phyloP scores from a whole-genome alignment of 2,888 invertebrate species.

The Lochmaea capreae region DNA sequence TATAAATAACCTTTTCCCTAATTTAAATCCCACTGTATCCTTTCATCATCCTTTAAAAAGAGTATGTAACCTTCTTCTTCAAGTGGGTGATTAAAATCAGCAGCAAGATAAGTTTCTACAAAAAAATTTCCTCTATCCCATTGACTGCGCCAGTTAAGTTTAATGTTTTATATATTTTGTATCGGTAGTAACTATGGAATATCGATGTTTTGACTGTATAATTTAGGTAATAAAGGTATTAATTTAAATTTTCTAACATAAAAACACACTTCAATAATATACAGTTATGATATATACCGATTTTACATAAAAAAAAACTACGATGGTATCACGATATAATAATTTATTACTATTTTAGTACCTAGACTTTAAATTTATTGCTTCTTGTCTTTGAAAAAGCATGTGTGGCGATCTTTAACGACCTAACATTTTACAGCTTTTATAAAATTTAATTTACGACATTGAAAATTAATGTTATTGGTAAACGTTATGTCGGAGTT shows the following conservation, averaged over 20 bases:
- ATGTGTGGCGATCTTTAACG: constrained; percentile 12
- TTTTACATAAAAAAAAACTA: neutral
- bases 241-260: neutral
- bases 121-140: neutral
- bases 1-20: too few species aligned
- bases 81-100: too few species aligned
- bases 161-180: neutral
- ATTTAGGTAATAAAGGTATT: neutral
- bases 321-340: neutral
- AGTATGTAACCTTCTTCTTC: too few species aligned
- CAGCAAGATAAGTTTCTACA: too few species aligned
- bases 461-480: constrained; percentile 9
- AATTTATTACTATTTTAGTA: constrained; percentile 9
- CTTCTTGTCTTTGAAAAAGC: constrained; percentile 10
- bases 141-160: neutral
- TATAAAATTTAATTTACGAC: constrained; percentile 16
- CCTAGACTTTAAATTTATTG: constrained; percentile 5
- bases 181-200: neutral
- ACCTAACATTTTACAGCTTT: constrained; percentile 3
- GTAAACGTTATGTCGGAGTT: constrained; percentile 3
- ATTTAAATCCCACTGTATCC: too few species aligned
- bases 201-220: too few species aligned
- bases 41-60: too few species aligned
- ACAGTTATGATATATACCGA: neutral
- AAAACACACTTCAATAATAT: neutral